phyloP scores from a whole-genome alignment of 2,113 vertebrate genomes.

The Patagioenas fasciata region DNA sequence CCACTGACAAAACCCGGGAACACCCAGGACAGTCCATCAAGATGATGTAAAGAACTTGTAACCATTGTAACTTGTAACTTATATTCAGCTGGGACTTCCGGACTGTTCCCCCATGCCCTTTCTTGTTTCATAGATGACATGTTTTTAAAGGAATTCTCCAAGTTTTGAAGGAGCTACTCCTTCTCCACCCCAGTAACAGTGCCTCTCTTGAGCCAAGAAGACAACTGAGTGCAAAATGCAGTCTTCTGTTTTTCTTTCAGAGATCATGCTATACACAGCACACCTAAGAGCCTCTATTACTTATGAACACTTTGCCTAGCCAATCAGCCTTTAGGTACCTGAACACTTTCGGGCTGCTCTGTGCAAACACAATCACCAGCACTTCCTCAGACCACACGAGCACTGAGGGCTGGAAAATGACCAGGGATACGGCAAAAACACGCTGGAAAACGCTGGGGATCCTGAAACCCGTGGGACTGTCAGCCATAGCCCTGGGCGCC shows the following conservation, averaged over 20 bases:
- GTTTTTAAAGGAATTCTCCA: fast-evolving
- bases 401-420: background rate
- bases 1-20: background rate
- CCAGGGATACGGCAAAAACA: no score
- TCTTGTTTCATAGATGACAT: fast-evolving
- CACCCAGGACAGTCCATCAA: background rate
- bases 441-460: fast-evolving
- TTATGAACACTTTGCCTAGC: background rate
- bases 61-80: background rate
- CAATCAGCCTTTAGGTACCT: background rate
- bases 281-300: fast-evolving
- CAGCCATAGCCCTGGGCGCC: background rate
- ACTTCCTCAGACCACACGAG: background rate
- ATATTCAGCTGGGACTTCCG: background rate
- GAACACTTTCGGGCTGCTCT: fast-evolving
- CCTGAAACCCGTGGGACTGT: no score
- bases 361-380: fast-evolving
- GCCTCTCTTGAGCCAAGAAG: fast-evolving
- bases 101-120: fast-evolving
- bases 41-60: fast-evolving
- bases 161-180: background rate
- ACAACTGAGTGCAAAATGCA: background rate
- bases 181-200: fast-evolving
- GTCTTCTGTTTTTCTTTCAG: background rate
- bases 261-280: fast-evolving